Base-by-base conservation (phyloP, 2,797 vertebrate genomes). In the Prunella strophiata region DNA sequence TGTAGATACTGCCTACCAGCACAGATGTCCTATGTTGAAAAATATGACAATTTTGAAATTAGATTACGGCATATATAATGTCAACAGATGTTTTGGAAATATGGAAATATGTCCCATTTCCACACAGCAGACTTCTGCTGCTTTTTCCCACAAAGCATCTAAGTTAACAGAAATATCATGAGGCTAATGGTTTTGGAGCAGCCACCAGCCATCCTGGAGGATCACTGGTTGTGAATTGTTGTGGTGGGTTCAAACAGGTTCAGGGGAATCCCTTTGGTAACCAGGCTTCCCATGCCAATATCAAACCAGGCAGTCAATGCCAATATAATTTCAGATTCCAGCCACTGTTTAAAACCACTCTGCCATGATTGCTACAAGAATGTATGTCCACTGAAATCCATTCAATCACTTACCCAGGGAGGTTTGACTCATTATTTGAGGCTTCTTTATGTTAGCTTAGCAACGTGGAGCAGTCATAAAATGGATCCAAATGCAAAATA, bases 1-100 rank as follows among this genome's bases (percentile, higher is more conserved):
- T 71, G 74, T 68, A 91, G 57, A 95, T 59, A 84, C 52, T 95
- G 89, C 81, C 67, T 94, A 88, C 58, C 61, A 89, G 75, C 89
- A 94, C 96, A 97, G 94, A 96, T 97, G 96, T 94, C 93, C 74
- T 70, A 21, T 97, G 93, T 93, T 96, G 85, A 92, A 96, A 96
- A 97, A 96, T 91, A 94, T 89, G 78, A 92, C 93, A 93, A 82
- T 86, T 96, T 93, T 87, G 91, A 95, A 97, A 93, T 73, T 7
- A 71, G 92, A 93, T 89, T 93, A 91, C 59, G 0, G 71, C 59
- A 51, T 88, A 68, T 47, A 79, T 92, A 94, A 94, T 51, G 25
- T 88, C 88, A 97, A 82, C 94, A 97, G 94, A 95, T 93, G 91
- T 94, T 96, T 89, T 67, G 61, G 85, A 97, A 96, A 97, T 93